Evolutionary conservation across 2,797 vertebrate genomes (phyloP), one percentile per base, ranked within the genome.

Genomic region (Acipenser transmontanus): DNA sequence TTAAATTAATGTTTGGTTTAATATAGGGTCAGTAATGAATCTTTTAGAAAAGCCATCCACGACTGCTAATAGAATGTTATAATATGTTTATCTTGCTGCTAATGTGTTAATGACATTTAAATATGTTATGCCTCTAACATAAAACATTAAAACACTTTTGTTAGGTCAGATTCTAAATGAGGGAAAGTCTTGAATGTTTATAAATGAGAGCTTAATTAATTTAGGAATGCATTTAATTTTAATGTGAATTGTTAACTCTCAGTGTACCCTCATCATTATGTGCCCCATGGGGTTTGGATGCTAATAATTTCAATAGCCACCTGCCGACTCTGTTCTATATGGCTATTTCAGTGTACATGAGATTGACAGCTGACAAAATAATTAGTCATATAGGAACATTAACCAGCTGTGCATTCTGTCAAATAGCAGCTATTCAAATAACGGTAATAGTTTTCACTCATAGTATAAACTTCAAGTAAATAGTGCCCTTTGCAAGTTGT

Each of bases 191-290:
- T 72, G 76, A 72, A 65, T 88, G 85, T 88, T 94, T 93, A 86
- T 89, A 93, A 93, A 89, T 83, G 85, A 92, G 87, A 83, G 89
- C 89, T 91, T 92, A 95, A 95, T 96, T 95, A 95, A 95, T 94
- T 93, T 92, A 94, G 91, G 89, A 94, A 95, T 94, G 87, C 91
- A 93, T 94, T 93, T 92, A 88, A 89, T 92, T 90, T 92, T 91
- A 93, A 94, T 95, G 90, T 86, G 89, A 95, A 92, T 91, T 93
- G 91, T 93, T 95, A 95, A 91, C 89, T 92, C 78, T 81, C 78
- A 81, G 80, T 87, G 90, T 88, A 89, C 91, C 91, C 93, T 92
- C 92, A 95, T 97, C 95, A 95, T 93, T 90, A 92, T 89, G 84
- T 88, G 86, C 89, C 94, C 91, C 90, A 70, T 92, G 88, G 94